These are phyloP conservation scores for Regulus satrapa DNA, from an alignment of 2,113 vertebrate genomes.

Conservation along the genomic window DNA sequence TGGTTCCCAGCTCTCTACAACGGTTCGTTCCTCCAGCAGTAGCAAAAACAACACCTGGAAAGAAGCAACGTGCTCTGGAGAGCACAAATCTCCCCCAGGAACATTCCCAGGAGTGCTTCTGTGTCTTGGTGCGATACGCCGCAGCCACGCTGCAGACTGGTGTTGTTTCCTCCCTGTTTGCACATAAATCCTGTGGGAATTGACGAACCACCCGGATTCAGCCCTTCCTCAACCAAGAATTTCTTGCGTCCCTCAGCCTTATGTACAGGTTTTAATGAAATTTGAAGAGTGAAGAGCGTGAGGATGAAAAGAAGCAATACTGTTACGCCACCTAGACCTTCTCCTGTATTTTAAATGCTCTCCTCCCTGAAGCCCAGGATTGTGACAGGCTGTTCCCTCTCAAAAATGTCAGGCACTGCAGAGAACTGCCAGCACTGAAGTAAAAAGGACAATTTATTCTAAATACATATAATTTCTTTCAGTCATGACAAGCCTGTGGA, in stretches of 20 bases:
- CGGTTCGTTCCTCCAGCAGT: constrained; percentile 14
- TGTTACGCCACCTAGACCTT: background rate
- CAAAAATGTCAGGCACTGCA: constrained; percentile 8
- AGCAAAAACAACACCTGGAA: constrained; percentile 10
- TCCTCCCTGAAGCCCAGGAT: background rate
- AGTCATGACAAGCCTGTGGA: constrained; percentile 35
- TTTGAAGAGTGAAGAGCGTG: background rate
- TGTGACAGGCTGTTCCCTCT: background rate
- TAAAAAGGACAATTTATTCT: constrained; percentile 52
- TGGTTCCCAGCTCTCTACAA: background rate
- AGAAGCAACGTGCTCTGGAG: background rate
- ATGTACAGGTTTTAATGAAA: background rate
- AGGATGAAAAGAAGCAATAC: background rate
- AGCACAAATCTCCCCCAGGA: background rate
- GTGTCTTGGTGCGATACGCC: background rate
- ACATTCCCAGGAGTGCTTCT: background rate
- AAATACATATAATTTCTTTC: constrained; percentile 28
- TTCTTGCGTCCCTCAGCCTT: background rate
- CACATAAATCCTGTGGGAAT: background rate
- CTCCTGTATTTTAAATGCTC: background rate
- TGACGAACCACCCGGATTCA: background rate
- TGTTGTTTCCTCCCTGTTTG: background rate
- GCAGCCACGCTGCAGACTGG: background rate
- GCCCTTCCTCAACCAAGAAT: background rate
- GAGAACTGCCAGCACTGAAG: constrained; percentile 36